Conservation (phyloP, 2,797 vertebrate genomes). For the Buphagus erythrorhynchus region DNA sequence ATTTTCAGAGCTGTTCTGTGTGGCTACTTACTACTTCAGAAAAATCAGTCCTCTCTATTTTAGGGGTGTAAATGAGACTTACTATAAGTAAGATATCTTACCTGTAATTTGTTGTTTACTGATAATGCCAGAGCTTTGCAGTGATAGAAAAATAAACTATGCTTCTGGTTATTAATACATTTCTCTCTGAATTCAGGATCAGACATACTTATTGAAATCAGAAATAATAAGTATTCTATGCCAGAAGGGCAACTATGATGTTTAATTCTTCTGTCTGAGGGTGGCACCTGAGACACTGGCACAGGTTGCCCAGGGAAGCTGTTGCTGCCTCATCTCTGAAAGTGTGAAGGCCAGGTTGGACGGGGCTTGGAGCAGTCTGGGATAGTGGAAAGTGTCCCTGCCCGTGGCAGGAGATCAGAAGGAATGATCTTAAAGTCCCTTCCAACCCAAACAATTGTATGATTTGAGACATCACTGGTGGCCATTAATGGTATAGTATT, state of each 20-base stretch:
- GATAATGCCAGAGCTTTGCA: not conserved
- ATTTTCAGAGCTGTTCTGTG: not conserved
- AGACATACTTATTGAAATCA: not conserved
- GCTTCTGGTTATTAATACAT: not conserved
- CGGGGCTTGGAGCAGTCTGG: not conserved
- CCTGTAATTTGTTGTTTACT: not conserved
- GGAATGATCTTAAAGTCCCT: not conserved
- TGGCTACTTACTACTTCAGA: not conserved
- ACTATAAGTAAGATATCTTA: not conserved
- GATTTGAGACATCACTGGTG: not conserved
- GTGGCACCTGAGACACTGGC: not conserved
- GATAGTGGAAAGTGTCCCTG: not conserved
- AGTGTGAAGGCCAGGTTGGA: not conserved
- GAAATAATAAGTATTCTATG: not conserved
- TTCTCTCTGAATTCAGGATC: not conserved
- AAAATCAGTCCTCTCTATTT: not conserved
- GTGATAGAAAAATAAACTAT: not conserved
- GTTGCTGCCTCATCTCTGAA: not conserved
- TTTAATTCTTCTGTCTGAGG: not conserved
- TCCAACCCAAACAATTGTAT: not conserved
- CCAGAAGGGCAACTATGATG: not conserved
- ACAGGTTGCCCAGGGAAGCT: not conserved
- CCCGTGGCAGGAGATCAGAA: not conserved
- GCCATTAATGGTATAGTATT: not conserved
- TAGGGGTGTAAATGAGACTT: not conserved